phyloP scores from a whole-genome alignment of 53 echinoderm and acorn worm genomes.

The Glandiceps talaboti region DNA sequence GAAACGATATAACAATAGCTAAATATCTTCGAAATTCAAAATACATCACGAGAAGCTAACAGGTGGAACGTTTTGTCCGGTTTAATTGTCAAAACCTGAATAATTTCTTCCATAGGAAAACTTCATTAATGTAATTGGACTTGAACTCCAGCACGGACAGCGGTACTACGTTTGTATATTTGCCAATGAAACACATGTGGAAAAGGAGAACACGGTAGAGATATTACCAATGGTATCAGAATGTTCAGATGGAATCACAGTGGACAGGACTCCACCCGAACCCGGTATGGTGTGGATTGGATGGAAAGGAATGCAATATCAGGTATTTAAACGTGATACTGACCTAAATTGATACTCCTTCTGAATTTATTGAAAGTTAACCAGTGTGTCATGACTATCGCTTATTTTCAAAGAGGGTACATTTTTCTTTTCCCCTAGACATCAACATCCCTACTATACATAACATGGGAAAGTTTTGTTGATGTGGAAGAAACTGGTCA shows the following conservation, averaged over 20 bases:
- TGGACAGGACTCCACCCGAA: conserved; percentile 27
- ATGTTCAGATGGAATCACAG: conserved; percentile 24
- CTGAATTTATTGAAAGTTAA: too few relatives aligned
- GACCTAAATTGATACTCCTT: too few relatives aligned
- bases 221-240: conserved; percentile 20
- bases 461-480: conserved; percentile 27
- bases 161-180: conserved; percentile 33
- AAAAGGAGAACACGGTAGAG: conserved; percentile 19
- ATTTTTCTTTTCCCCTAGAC: not conserved
- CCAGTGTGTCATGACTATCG: too few relatives aligned
- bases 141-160: conserved; percentile 20
- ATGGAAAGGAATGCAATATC: conserved; percentile 1
- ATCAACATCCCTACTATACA: conserved; percentile 3
- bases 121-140: conserved; percentile 18
- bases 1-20: too few relatives aligned
- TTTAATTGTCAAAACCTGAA: too few relatives aligned
- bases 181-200: conserved; percentile 14
- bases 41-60: too few relatives aligned
- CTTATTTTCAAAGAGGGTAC: not conserved
- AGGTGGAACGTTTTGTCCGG: too few relatives aligned
- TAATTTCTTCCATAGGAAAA: too few relatives aligned
- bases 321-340: too few relatives aligned
- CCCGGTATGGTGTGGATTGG: conserved; percentile 29
- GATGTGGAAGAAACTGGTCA: conserved; percentile 37
- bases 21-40: too few relatives aligned